Base-by-base conservation (phyloP, 2,797 vertebrate genomes). In the Morus bassanus region DNA sequence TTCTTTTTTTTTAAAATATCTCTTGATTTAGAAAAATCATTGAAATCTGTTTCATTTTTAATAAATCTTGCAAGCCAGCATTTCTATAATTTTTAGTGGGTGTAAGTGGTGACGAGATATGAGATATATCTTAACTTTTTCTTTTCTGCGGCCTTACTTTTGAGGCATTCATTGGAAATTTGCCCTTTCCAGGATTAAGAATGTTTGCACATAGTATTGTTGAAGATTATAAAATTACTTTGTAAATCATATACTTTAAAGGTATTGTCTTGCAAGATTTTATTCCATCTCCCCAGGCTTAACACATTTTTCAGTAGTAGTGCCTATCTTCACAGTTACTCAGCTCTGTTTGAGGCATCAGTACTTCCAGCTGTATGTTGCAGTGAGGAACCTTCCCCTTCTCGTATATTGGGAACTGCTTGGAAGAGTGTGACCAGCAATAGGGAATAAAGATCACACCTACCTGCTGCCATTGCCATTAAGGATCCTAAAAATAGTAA, bases 391-490 rank as follows among this genome's bases (percentile, higher is more conserved):
- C 30, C 22, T 69, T 90, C 37, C 56, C 6, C 21, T 87, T 91
- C 21, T 88, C 39, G 22, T 85, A 24, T 53, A 30, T 43, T 77
- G 27, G 53, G 16, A 78, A 57, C 41, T 90, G 27, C 54, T 72
- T 78, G 43, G 31, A 83, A 39, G 8, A 46, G 24, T 91, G 19
- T 80, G 41, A 80, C 46, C 33, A 83, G 33, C 31, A 69, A 9
- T 54, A 85, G 30, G 37, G 53, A 43, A 22, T 10, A 87, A 43
- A 85, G 57, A 39, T 96, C 54, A 73, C 68, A 56, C 27, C 28
- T 94, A n/a, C 65, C 82, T 97, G 69, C 85, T 95, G 23, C 91
- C 89, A 94, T 91, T 96, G 94, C 88, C 93, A 9, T 94, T 93
- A 81, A 96, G 87, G 85, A 89, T 73, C n/a, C 39, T 88, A 85